Percentiles rank a stretch among this genome's conserved stretches.
phyloP scores from a whole-genome alignment of 2,797 vertebrate species.

The Pempheris klunzingeri region DNA sequence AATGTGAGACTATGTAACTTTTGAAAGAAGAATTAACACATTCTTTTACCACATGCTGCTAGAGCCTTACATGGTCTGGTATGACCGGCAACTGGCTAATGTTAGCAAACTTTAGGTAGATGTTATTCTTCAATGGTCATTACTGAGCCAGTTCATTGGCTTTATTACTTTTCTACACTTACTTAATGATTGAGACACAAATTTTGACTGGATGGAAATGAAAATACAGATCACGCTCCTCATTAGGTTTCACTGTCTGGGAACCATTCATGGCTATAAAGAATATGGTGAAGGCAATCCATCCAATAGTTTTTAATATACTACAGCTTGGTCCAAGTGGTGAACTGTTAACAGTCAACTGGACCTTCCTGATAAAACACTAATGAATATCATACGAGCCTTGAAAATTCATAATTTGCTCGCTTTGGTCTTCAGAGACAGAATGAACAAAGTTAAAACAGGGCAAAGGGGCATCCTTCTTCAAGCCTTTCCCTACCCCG shows the following conservation, averaged over 20 bases:
- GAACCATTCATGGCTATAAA: not conserved
- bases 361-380: not conserved
- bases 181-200: too few relatives aligned
- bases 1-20: not conserved
- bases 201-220: not conserved
- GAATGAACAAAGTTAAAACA: not conserved
- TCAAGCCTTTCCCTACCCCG: not conserved
- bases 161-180: too few relatives aligned
- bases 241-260: not conserved
- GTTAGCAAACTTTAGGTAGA: too few relatives aligned
- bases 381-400: not conserved
- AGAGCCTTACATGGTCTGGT: too few relatives aligned
- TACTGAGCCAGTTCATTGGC: too few relatives aligned
- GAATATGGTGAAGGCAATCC: not conserved
- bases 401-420: not conserved
- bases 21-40: not conserved
- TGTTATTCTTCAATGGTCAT: too few relatives aligned
- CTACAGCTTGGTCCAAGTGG: not conserved
- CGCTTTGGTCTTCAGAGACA: conserved; percentile 10
- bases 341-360: not conserved
- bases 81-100: too few relatives aligned
- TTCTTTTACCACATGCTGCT: too few relatives aligned
- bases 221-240: not conserved
- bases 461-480: conserved; percentile 10
- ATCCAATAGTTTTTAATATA: too few relatives aligned